phyloP scores from a whole-genome alignment of 2,113 vertebrate species.

The Planiliza haematocheilus region DNA sequence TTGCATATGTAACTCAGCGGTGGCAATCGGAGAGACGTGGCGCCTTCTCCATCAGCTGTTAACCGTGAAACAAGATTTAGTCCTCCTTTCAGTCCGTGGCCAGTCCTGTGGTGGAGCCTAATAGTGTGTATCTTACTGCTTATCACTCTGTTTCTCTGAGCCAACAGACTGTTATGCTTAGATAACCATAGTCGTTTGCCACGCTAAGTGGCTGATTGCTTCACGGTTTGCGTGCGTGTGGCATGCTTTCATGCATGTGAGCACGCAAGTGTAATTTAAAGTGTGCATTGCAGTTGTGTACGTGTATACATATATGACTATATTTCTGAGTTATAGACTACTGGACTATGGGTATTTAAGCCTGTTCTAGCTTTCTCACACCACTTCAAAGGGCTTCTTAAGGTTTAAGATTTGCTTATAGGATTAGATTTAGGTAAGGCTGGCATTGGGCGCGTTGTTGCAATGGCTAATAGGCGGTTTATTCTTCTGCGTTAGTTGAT shows the following conservation, averaged over 20 bases:
- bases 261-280: slow-evolving; percentile 43
- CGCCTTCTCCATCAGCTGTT: slow-evolving; percentile 54
- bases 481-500: too few relatives aligned
- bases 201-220: slow-evolving; percentile 71
- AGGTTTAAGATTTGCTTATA: too few relatives aligned
- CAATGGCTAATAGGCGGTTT: too few relatives aligned
- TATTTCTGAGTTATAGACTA: too few relatives aligned
- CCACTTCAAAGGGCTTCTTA: too few relatives aligned
- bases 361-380: too few relatives aligned
- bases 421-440: too few relatives aligned
- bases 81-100: slow-evolving; percentile 45
- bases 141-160: slow-evolving; percentile 64
- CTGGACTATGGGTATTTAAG: too few relatives aligned
- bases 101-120: slow-evolving; percentile 50
- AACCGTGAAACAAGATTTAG: slow-evolving; percentile 71
- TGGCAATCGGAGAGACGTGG: slow-evolving; percentile 29
- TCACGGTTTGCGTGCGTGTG: slow-evolving; percentile 43
- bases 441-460: too few relatives aligned
- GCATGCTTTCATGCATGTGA: slow-evolving; percentile 41
- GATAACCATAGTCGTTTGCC: slow-evolving; percentile 76
- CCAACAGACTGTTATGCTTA: slow-evolving; percentile 74
- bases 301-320: too few relatives aligned
- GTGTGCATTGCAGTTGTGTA: slow-evolving; percentile 14
- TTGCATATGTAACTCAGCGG: slow-evolving; percentile 53
- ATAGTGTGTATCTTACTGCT: slow-evolving; percentile 68